Percentiles rank a stretch among this genome's conserved stretches.
Conservation (phyloP, 1,140 invertebrate species). For the Steinernema feltiae region DNA sequence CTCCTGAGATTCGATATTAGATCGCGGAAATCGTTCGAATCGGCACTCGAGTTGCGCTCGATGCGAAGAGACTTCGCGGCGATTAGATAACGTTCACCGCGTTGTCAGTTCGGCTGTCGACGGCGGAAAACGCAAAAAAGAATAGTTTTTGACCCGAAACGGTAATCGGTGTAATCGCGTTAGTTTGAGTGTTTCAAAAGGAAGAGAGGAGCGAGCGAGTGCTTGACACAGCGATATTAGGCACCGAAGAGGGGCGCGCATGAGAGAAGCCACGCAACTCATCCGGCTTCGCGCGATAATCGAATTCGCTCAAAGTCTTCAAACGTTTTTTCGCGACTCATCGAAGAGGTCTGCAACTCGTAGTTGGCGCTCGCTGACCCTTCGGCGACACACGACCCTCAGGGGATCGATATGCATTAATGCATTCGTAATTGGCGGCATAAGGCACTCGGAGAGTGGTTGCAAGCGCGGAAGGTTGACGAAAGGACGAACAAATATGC, state of each 20-base stretch:
- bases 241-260: too few species aligned
- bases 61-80: too few species aligned
- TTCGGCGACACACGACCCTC: not conserved
- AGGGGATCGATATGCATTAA: not conserved
- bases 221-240: too few species aligned
- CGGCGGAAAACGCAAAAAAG: not conserved
- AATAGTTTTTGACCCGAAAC: not conserved
- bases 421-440: constrained; percentile 4
- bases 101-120: too few species aligned
- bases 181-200: not conserved
- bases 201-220: not conserved
- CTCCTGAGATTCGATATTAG: too few species aligned
- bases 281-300: not conserved
- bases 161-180: constrained; percentile 9
- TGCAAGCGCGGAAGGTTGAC: not conserved
- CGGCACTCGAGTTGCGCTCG: too few species aligned
- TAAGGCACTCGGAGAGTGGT: not conserved
- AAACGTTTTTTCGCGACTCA: not conserved
- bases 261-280: too few species aligned
- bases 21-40: too few species aligned
- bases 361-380: not conserved
- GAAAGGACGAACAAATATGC: not conserved
- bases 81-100: not conserved
- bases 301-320: not conserved
- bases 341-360: not conserved